phyloP scores from a whole-genome alignment of 2,113 vertebrate species.

The Pongo pygmaeus region DNA sequence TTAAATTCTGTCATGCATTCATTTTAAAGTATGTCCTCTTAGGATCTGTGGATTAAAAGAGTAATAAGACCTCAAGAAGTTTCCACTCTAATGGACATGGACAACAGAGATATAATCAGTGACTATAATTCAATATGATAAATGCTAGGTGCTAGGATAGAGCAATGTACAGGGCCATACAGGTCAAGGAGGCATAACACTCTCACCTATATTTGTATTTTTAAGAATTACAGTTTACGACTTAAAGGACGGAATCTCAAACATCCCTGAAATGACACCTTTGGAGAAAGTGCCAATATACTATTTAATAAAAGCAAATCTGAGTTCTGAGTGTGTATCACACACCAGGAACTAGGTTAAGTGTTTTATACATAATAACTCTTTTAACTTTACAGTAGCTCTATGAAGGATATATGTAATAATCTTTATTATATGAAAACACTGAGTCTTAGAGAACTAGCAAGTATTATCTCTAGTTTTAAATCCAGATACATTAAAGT shows the following conservation, averaged over 20 bases:
- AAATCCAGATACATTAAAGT: background rate
- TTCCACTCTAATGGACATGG: background rate
- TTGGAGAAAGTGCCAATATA: background rate
- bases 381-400: background rate
- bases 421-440: background rate
- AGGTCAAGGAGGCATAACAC: background rate
- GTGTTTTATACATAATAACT: background rate
- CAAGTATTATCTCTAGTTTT: background rate
- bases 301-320: constrained; percentile 23
- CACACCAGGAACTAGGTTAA: background rate
- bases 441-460: background rate
- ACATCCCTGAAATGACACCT: background rate
- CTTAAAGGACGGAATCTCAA: background rate
- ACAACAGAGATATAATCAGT: background rate
- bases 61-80: background rate
- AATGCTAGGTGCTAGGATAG: background rate
- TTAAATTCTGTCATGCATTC: background rate
- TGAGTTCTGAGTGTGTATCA: background rate
- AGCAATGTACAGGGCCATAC: background rate
- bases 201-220: background rate
- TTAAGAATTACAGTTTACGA: background rate
- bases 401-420: background rate
- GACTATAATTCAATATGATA: background rate
- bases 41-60: background rate
- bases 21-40: background rate